Evolutionary conservation across 2,113 vertebrate species (phyloP).

Genomic region (Chaetorhynchus papuensis): DNA sequence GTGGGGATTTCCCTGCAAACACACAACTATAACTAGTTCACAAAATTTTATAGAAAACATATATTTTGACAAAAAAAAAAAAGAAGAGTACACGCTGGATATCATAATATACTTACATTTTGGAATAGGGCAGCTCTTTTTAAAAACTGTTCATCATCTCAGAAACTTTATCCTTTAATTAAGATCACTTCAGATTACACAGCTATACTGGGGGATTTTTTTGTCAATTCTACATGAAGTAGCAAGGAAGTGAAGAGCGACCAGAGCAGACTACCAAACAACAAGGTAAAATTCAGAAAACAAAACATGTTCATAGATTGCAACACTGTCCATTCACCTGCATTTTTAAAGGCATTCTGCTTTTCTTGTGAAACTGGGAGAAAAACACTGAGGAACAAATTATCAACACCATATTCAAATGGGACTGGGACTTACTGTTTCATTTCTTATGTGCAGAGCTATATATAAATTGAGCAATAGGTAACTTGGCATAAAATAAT

Average conservation of each 20-base stretch:
- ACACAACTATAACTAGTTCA: neutral
- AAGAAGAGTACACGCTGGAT: neutral
- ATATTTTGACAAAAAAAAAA: neutral
- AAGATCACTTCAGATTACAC: neutral
- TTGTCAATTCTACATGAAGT: neutral
- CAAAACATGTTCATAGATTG: neutral
- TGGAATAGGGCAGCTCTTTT: neutral
- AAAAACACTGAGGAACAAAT: neutral
- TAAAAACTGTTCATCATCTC: neutral
- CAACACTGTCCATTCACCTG: neutral
- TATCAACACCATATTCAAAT: neutral
- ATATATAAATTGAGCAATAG: neutral
- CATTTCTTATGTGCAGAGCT: neutral
- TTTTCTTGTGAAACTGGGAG: neutral
- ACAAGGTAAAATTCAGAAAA: neutral
- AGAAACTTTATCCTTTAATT: neutral
- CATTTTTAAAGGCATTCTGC: neutral
- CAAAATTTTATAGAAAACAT: neutral
- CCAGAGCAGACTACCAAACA: neutral
- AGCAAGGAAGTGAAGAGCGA: neutral
- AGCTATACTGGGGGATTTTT: neutral
- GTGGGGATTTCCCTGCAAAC: neutral
- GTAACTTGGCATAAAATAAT: neutral
- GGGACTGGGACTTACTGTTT: neutral
- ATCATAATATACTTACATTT: neutral